Base-by-base conservation (phyloP, 2,888 invertebrate species). In the Ophion ellenae region DNA sequence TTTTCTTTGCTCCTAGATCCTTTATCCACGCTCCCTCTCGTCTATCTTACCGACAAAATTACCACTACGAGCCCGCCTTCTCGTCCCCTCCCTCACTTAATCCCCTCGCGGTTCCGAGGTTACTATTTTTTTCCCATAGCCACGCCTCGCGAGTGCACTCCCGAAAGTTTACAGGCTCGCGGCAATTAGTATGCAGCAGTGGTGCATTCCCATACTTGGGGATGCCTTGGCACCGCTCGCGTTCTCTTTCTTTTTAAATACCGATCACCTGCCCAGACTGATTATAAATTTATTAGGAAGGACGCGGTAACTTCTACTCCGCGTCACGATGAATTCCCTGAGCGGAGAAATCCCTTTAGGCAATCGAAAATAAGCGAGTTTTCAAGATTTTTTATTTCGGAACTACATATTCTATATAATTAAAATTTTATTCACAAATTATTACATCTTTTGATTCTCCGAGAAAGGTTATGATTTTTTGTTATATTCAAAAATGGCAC, bases 181-280 rank as follows among this genome's bases (percentile, higher is more conserved):
- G 86, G 90, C 89, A 89, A 91, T 91, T 91, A 91, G 90, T 90
- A 91, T 90, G 90, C 90, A 90, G 82, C 81, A 87, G 86, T 84
- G 81, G 75, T 83, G 69, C 61, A 70, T 73, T 71, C 73, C 53
- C 69, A 24, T 45, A 74, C 61, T 45, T 53, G 67, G 9, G 57
- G 20, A 74, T 71, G 11, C 45, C 74, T 53, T 69, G 67, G 75
- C 57, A 61, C 47, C 61, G 24, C 67, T 45, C 66, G 45, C 36
- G 11, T 53, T 74, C 78, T 84, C 78, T 84, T 66, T 71, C 24
- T 81, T 79, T 69, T 64, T 47, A 81, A 83, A 73, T 83, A 77
- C 80, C 67, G 71, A 85, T 83, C 75, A 75, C 66, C 74, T 66
- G 74, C 66, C 53, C 64, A 40, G 20, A 64, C 70, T 66, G 24